Evolutionary conservation across 2,888 invertebrate species (phyloP), one percentile per base, ranked within the genome.

Genomic region (Tubulanus polymorphus): DNA sequence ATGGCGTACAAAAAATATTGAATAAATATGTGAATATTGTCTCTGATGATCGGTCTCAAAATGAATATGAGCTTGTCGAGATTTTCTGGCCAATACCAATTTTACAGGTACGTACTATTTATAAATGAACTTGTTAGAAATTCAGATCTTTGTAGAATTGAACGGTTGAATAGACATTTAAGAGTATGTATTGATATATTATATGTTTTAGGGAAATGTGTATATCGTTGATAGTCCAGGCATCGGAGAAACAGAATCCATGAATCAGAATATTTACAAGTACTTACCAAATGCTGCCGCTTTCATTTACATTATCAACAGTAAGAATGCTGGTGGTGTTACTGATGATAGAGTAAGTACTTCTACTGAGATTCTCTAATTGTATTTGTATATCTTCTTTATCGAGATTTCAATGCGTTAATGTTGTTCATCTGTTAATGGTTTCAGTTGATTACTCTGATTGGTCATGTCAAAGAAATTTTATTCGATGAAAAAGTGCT

Each of bases 311-410:
- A 58, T 62, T 47, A 60, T 62, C 48, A 62, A 62, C 50, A 62
- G 60, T 30, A 60, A 54, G 46, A 60, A 58, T 32, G 60, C 60
- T 18, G 62, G 62, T 8, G 62, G 63, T 66, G 30, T 60, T 71
- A 35, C 62, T 71, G 3, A 63, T 62, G 15, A 54, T 57, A 6
- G 65, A 53, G 62, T 62, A 26, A 56, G 57, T 49, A 8, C 41
- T 23, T 41, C 41, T 8, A 15, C 15, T 23, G 10, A 32, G 10
- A 32, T 32, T n/a, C n/a, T 32, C 35, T 32, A 32, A n/a, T n/a
- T 32, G 10, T 32, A 32, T 32, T 32, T 10, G 10, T 32, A n/a
- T n/a, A n/a, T n/a, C n/a, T n/a, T n/a, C n/a, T n/a, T n/a, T n/a
- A n/a, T n/a, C n/a, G n/a, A n/a, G n/a, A n/a, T n/a, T n/a, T n/a